Base-by-base conservation (phyloP, 2,113 vertebrate genomes). In the Neotoma lepida region DNA sequence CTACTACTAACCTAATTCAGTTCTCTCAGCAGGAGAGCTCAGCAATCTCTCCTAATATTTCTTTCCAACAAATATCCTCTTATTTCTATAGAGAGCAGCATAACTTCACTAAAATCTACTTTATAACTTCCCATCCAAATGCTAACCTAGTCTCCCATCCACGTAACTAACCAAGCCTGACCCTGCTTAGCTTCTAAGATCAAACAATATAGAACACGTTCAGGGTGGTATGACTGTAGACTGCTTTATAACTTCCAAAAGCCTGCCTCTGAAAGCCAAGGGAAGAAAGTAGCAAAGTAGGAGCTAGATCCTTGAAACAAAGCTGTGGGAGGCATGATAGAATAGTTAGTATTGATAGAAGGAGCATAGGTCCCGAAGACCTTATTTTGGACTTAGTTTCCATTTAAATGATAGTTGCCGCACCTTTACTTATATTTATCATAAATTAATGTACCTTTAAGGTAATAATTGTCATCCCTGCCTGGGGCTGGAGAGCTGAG, bases 341-440 rank as follows among this genome's bases (percentile, higher is more conserved):
- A 93, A 80, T 86, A 90, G 22, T 41, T 88, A 93, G 24, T 74
- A 14, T 28, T 44, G 26, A 88, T 49, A 85, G 91, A 76, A 92
- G 44, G 56, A 87, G 66, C 18, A 88, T 87, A 76, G 58, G 33
- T 81, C 61, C n/a, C 77, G 18, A 92, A 93, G 61, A 84, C 15
- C 26, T 81, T 68, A 91, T 88, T 95, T 94, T 66, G 6, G 39
- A 64, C 30, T 89, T 90, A 78, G 30, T 90, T 95, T 94, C 86
- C 46, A 91, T 88, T 94, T 80, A 94, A 78, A 33, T 64, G 91
- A 66, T 4, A 64, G 73, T 68, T 91, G 8, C 26, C 24, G 30
- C 73, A 9, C 8, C 63, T 91, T 96, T 87, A 76, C n/a, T 70
- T 95, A 73, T 89, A 89, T 89, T 96, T 94, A 49, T 94, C 56